Conservation (phyloP, 1,140 invertebrate genomes). For the Drosophila tristis region DNA sequence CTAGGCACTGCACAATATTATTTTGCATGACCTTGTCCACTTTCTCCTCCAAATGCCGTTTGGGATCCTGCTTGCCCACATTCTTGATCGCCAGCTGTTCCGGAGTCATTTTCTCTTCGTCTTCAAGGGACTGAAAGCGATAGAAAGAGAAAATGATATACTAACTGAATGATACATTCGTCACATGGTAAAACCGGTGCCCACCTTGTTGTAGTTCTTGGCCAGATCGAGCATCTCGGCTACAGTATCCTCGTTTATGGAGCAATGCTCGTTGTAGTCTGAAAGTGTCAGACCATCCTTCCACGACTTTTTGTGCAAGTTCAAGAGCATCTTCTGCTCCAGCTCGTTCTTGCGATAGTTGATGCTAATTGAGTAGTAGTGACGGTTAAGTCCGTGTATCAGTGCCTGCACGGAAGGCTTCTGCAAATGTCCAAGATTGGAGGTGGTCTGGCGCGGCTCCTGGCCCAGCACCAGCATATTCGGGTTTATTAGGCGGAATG, state of each 20-base stretch:
- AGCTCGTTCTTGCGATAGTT: constrained; percentile 99
- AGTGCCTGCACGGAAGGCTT: constrained; percentile 99
- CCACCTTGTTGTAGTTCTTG: constrained; percentile 98
- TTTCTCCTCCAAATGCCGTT: constrained; percentile 99
- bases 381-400: constrained; percentile 99
- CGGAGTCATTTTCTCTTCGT: constrained; percentile 99
- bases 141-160: background rate
- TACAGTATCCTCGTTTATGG: constrained; percentile 95
- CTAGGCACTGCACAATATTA: constrained; percentile 99
- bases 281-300: constrained; percentile 98
- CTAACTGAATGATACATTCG: too few species aligned
- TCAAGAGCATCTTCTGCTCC: constrained; percentile 99
- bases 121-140: constrained; percentile 93
- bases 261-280: constrained; percentile 97
- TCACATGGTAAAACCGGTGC: background rate
- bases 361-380: constrained; percentile 99
- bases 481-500: constrained; percentile 98
- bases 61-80: constrained; percentile 99
- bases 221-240: constrained; percentile 98
- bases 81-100: constrained; percentile 99
- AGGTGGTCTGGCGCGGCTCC: constrained; percentile 99
- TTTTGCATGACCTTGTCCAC: constrained; percentile 98
- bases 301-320: constrained; percentile 99
- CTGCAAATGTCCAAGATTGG: constrained; percentile 98
- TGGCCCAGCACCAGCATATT: constrained; percentile 99